Base-by-base conservation (phyloP, 2,888 invertebrate genomes). In the Andrena flavipes region DNA sequence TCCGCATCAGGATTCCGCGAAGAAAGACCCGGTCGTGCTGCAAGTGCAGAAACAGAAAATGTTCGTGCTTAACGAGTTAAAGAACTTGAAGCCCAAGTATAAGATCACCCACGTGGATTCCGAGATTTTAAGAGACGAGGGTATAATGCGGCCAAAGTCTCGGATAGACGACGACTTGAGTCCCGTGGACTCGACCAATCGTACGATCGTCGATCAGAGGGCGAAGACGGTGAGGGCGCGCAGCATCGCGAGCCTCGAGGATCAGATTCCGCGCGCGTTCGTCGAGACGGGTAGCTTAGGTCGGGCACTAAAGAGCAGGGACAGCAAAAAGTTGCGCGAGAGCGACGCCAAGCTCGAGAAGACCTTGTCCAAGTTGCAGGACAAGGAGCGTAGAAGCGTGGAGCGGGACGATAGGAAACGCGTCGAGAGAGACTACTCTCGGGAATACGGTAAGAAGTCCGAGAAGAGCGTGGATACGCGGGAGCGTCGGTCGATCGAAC, bases 81-180 rank as follows among this genome's bases (percentile, higher is more conserved):
- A 91, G 69, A 93, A 81, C 73, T 76, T 93, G 0, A 93, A 91
- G 20, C 93, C 93, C 0, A 94, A 93, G 59, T 90, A 93, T 54
- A 92, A 91, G 80, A 94, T 94, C 13, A 93, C 93, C 0, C 94
- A 94, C 74, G 94, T 94, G 1, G 94, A 94, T 72, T 94, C 94
- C 0, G 94, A 94, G 72, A 89, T 94, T 0, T 79, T 94, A 23
- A 85, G 94, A 2, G 94, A 94, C 72, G 93, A 94, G 80, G 93
- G 94, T 68, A 94, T 94, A 7, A 94, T 94, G 94, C 88, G 92
- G 48, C 94, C 94, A 0, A 94, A 94, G 63, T 93, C 94, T 0
- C 90, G 94, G 13, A 93, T 93, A 56, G 94, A 94, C 70, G 94
- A 94, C 69, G 93, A 94, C 67, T 72, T 91, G 26, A 93, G 93